These are phyloP conservation scores for Oncorhynchus nerka DNA, from an alignment of 2,113 vertebrate species.

Conservation along the genomic window DNA sequence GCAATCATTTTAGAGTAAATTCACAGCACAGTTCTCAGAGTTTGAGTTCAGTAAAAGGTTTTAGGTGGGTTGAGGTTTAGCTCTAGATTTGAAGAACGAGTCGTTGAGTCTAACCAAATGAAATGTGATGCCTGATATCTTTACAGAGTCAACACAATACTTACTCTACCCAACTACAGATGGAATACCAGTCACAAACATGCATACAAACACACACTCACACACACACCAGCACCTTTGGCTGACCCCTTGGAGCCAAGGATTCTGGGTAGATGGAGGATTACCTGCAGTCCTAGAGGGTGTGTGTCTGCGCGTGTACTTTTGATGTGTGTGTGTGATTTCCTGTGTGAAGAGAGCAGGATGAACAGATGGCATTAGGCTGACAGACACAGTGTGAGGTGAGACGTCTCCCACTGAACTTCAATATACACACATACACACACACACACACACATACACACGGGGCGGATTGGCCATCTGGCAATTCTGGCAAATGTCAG, in stretches of 20 bases:
- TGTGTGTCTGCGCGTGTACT: slow-evolving; percentile 12
- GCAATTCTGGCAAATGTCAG: too few species aligned
- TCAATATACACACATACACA: slow-evolving; percentile 51
- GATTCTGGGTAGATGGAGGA: slow-evolving; percentile 60
- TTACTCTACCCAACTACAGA: too few species aligned
- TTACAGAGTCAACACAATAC: too few species aligned
- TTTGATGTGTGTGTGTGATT: background rate
- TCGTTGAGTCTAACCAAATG: too few species aligned
- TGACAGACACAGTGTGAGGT: slow-evolving; percentile 68
- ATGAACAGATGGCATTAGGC: slow-evolving; percentile 73
- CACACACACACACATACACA: background rate
- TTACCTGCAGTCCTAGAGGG: slow-evolving; percentile 45
- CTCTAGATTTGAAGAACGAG: too few species aligned
- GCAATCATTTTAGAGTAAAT: too few species aligned
- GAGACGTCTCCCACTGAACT: slow-evolving; percentile 64
- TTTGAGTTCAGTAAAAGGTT: too few species aligned
- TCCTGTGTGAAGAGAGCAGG: slow-evolving; percentile 16
- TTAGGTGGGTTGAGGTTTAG: too few species aligned
- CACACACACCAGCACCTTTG: slow-evolving; percentile 43
- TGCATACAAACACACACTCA: slow-evolving; percentile 10
- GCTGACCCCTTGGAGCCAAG: slow-evolving; percentile 64
- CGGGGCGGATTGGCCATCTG: too few species aligned
- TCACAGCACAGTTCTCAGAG: too few species aligned
- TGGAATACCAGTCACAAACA: background rate
- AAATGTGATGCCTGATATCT: too few species aligned